Conservation (phyloP, 2,888 invertebrate genomes). For the Campoletis raptor region DNA sequence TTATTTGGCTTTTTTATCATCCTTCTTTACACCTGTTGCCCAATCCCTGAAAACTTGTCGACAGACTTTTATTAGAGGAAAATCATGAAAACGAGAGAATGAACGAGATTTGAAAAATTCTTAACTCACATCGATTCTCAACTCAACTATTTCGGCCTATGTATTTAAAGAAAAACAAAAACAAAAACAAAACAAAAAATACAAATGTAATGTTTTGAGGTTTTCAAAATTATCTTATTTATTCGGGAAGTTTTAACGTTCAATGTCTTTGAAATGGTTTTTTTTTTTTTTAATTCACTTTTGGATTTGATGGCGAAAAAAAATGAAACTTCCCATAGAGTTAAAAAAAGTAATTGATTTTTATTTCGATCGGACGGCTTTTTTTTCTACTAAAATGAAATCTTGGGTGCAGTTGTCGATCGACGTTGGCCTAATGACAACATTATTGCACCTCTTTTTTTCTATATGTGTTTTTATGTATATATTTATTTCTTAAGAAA, state of each 20-base stretch:
- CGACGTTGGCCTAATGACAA: conserved; percentile 75
- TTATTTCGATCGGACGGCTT: conserved; percentile 46
- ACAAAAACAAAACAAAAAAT: too few species aligned
- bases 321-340: conserved; percentile 47
- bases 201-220: too few species aligned
- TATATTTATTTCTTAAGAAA: conserved; percentile 19
- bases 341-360: conserved; percentile 69
- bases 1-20: conserved; percentile 17
- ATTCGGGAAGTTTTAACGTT: conserved; percentile 35
- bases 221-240: conserved; percentile 4
- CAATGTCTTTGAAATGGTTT: conserved; percentile 22
- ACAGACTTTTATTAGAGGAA: conserved; percentile 73
- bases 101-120: conserved; percentile 37
- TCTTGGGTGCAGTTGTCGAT: conserved; percentile 71
- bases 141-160: conserved; percentile 62
- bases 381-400: conserved; percentile 71
- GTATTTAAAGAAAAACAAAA: neutral
- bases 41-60: conserved; percentile 6
- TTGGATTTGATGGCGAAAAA: conserved; percentile 48
- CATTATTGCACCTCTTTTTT: conserved; percentile 58
- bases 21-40: conserved; percentile 35
- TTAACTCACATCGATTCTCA: conserved; percentile 52
- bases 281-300: conserved; percentile 46
- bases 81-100: conserved; percentile 27
- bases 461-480: conserved; percentile 47